phyloP scores from a whole-genome alignment of 2,113 vertebrate species.

The Channa maculata region DNA sequence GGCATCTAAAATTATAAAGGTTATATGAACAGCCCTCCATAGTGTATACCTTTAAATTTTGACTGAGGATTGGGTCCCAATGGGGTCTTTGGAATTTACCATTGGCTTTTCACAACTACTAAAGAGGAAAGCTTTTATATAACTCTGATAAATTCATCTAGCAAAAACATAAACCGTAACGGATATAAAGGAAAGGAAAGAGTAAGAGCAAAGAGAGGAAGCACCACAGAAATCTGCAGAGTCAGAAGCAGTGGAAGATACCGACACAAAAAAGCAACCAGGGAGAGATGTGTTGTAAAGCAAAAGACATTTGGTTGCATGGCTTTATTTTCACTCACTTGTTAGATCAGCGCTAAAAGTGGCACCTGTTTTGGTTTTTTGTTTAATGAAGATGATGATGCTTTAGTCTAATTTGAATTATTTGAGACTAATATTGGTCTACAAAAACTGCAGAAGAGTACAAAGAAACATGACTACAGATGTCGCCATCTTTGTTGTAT shows the following conservation, averaged over 20 bases:
- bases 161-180: neutral
- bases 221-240: too few species aligned
- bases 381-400: too few species aligned
- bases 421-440: too few species aligned
- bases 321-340: neutral
- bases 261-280: neutral
- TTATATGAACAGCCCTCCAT: neutral
- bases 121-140: neutral
- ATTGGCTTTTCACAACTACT: neutral
- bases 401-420: too few species aligned
- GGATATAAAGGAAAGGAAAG: neutral
- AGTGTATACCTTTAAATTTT: neutral
- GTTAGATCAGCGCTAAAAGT: too few species aligned
- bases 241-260: neutral
- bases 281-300: neutral
- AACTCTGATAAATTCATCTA: constrained; percentile 8
- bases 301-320: constrained; percentile 1
- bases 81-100: too few species aligned
- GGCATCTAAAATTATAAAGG: neutral
- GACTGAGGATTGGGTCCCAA: neutral
- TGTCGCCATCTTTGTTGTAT: too few species aligned
- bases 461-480: too few species aligned
- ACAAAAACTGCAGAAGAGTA: too few species aligned
- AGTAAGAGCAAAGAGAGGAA: constrained; percentile 3
- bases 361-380: too few species aligned